Percentiles rank a stretch among this genome's conserved stretches.
phyloP scores from a whole-genome alignment of 1,140 invertebrate genomes.

The Parapsyche elsis region DNA sequence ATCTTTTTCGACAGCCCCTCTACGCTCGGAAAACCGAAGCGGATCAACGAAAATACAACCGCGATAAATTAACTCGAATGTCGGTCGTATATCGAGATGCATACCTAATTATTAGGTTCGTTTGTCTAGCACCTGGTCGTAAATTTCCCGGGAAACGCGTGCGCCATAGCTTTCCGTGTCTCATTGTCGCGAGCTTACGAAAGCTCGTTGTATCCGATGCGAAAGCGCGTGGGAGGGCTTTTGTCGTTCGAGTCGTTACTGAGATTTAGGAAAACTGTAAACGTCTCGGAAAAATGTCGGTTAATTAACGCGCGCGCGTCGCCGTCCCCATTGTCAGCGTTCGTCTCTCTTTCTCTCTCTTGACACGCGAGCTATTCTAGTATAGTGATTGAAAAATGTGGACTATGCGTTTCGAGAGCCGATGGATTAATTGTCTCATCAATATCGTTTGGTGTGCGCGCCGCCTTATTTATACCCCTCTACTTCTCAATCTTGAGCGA shows the following conservation, averaged over 20 bases:
- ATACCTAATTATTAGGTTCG: conserved; percentile 42
- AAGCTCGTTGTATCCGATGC: conserved; percentile 22
- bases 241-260: conserved; percentile 34
- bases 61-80: background rate
- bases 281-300: conserved; percentile 45
- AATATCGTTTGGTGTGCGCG: background rate
- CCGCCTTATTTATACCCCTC: no score
- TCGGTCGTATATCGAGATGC: conserved; percentile 30
- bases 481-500: no score
- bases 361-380: background rate
- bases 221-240: conserved; percentile 47
- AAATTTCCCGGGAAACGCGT: conserved; percentile 33
- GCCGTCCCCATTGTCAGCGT: conserved; percentile 22
- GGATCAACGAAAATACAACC: background rate
- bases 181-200: background rate
- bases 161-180: background rate
- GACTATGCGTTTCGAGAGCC: background rate
- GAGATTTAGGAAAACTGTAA: conserved; percentile 53
- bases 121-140: conserved; percentile 35
- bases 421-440: background rate
- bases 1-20: background rate
- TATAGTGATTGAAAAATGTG: background rate
- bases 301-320: conserved; percentile 39
- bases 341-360: background rate
- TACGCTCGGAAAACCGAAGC: background rate